Conservation (phyloP, 2,113 vertebrate species). For the Antechinus flavipes region DNA sequence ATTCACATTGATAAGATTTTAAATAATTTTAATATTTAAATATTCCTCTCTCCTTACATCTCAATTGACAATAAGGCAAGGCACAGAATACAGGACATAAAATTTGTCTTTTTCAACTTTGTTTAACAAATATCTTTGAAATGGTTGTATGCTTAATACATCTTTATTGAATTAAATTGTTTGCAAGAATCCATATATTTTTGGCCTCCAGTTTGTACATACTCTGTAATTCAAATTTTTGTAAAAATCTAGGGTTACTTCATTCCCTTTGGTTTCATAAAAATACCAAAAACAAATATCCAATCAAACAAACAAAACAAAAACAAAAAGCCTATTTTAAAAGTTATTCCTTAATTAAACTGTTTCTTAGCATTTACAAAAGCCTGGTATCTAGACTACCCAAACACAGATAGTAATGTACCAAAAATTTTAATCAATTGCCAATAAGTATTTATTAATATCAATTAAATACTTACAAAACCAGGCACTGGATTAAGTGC, state of each 20-base stretch:
- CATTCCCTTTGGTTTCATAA: not conserved
- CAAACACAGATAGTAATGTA: not conserved
- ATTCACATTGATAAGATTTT: not conserved
- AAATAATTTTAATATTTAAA: not conserved
- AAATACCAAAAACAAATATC: not conserved
- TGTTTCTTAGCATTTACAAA: not conserved
- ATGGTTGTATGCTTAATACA: not conserved
- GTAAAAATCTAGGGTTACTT: not conserved
- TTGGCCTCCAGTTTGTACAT: not conserved
- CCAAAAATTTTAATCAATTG: not conserved
- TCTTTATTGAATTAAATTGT: not conserved
- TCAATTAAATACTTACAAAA: not conserved
- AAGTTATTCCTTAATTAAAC: not conserved
- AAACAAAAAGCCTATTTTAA: not conserved
- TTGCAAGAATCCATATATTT: conserved; percentile 6
- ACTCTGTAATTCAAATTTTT: not conserved
- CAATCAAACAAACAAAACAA: not conserved
- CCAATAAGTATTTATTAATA: not conserved
- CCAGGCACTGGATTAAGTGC: not conserved
- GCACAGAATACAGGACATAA: not conserved
- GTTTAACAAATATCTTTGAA: not conserved
- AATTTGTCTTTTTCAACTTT: not conserved
- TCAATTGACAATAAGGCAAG: not conserved
- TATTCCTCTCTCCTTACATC: not conserved
- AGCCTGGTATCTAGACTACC: not conserved